Percentiles rank a stretch among this genome's conserved stretches.
Evolutionary conservation across 1,140 invertebrate genomes (phyloP).

Genomic region (Chelonus insularis): DNA sequence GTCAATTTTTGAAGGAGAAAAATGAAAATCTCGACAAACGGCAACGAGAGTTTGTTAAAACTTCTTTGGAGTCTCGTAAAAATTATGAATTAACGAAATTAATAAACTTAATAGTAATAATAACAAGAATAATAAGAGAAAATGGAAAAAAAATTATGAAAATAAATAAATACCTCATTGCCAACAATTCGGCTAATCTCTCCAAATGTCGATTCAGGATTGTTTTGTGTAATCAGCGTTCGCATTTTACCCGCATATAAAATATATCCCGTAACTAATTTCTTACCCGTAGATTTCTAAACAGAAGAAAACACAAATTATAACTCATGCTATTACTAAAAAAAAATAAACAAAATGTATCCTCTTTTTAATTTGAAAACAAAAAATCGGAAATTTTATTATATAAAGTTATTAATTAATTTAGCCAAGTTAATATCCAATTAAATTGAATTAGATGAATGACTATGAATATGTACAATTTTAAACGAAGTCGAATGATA

Average conservation of each 20-base stretch:
- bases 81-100: no score
- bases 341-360: slow-evolving; percentile 15
- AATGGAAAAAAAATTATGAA: slow-evolving; percentile 31
- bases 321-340: slow-evolving; percentile 28
- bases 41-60: no score
- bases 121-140: slow-evolving; percentile 30
- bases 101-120: slow-evolving; percentile 32
- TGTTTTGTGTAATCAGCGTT: slow-evolving; percentile 83
- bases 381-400: no score
- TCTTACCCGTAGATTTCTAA: slow-evolving; percentile 78
- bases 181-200: slow-evolving; percentile 97
- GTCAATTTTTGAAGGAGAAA: no score
- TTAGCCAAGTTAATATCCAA: no score
- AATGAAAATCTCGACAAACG: no score
- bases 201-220: slow-evolving; percentile 94
- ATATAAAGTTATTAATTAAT: no score
- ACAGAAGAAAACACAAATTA: slow-evolving; percentile 58
- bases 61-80: slow-evolving; percentile 5
- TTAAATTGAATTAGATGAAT: neutral
- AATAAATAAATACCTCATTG: slow-evolving; percentile 72
- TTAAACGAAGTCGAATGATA: slow-evolving; percentile 22
- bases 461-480: neutral
- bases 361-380: no score
- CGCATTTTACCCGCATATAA: slow-evolving; percentile 96
- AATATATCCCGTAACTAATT: slow-evolving; percentile 96